Base-by-base conservation (phyloP, 2,797 vertebrate species). In the Rhinichthys osculus region DNA sequence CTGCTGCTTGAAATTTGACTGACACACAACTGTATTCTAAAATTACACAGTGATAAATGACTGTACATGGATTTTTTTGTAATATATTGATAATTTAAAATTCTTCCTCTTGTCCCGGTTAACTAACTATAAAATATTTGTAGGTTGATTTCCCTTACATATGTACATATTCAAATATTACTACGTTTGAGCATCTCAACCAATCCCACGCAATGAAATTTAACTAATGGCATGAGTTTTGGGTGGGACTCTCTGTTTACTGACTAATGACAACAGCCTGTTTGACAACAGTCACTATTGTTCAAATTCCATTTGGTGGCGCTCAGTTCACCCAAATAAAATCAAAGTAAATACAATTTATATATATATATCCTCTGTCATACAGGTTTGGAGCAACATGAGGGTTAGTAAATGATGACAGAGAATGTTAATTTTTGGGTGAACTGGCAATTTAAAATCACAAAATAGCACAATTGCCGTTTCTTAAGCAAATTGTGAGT, bases 31-130 rank as follows among this genome's bases (percentile, higher is more conserved):
- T 88, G 85, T 85, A 84, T 88, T 87, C 59, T 84, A 62, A 70
- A 88, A 90, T 87, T 87, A 87, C 80, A 87, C 84, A 38, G 57
- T 85, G 88, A 90, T 87, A 87, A 86, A 90, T 88, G 87, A 87
- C 78, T 74, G 64, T 79, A 83, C 85, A 84, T 87, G 78, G 64
- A 66, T 66, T 9, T 66, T 66, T 17, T 17, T 40, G 33, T 78
- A 27, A 42, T 19, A 17, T 62, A n/a, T 40, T 78, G 7, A 2
- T 1, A 0, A 78, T 40, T 78, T 6, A 40, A 40, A 59, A 59
- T 27, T n/a, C 3, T 42, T 72, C 3, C 27, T 21, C 13, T 23
- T 40, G 11, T 57, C 6, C 14, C 7, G 5, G 10, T 10, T 44
- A 30, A 59, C 19, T 17, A 4, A 40, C 35, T 78, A 38, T 16